Evolutionary conservation across 2,888 invertebrate genomes (phyloP), one percentile per base, ranked within the genome.

Genomic region (Ariolimax columbianus): DNA sequence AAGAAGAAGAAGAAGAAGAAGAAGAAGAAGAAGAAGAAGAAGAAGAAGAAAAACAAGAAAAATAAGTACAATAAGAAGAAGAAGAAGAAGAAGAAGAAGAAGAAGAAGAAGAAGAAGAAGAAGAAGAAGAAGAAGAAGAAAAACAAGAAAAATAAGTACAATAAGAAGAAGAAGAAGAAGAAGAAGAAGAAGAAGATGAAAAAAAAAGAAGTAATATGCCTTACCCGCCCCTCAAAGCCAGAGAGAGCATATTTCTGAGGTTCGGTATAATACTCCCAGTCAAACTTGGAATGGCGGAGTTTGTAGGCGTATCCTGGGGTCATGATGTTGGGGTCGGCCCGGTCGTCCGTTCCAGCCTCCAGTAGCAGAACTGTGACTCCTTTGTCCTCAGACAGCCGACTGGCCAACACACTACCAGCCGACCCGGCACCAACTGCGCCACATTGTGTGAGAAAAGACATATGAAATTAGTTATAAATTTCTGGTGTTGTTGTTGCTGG

Each of bases 401-500:
- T 94, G 26, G 94, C 95, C 85, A 94, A 83, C 30, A 95, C 94
- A 86, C 94, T 94, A 36, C 95, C 95, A 7, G 95, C 94, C 19
- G 94, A 94, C 7, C 95, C 95, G 23, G 94, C 95, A 6, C 95
- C 95, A 11, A 86, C 86, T 86, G 77, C 30, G 55, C 0, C 2
- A 77, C 11, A 51, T 23, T 55, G 6, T 55, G 17, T 55, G n/a
- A n/a, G n/a, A n/a, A n/a, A n/a, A n/a, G n/a, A n/a, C n/a, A n/a
- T n/a, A n/a, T n/a, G n/a, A n/a, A n/a, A n/a, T n/a, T n/a, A n/a
- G n/a, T n/a, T n/a, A n/a, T n/a, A n/a, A n/a, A n/a, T n/a, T n/a
- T n/a, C n/a, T n/a, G n/a, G n/a, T n/a, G n/a, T n/a, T n/a, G n/a
- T n/a, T n/a, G n/a, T n/a, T n/a, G n/a, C n/a, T n/a, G n/a, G n/a